These are phyloP conservation scores for Chiroxiphia lanceolata DNA, from an alignment of 2,797 vertebrate species.

Conservation along the genomic window DNA sequence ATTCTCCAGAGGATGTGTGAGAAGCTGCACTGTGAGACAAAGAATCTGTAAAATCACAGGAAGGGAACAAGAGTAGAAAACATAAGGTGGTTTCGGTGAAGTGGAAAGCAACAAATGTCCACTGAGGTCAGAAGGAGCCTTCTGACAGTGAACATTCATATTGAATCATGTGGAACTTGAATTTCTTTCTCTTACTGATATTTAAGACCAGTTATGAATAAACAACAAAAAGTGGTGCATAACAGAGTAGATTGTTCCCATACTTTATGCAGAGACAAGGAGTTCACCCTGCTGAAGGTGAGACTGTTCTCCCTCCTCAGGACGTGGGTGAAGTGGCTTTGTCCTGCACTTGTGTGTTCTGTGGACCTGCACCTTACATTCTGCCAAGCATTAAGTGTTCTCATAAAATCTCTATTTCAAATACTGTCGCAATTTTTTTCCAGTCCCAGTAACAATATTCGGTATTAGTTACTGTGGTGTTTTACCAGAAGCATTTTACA, in stretches of 20 bases:
- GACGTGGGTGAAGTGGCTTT: not conserved
- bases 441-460: not conserved
- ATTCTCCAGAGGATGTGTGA: not conserved
- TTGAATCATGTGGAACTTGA: not conserved
- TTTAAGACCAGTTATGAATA: not conserved
- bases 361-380: not conserved
- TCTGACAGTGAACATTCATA: not conserved
- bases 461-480: not conserved
- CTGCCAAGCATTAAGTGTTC: not conserved
- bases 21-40: not conserved
- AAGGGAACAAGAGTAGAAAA: not conserved
- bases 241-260: not conserved
- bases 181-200: not conserved
- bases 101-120: not conserved
- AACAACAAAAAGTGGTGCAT: not conserved
- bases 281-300: not conserved
- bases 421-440: not conserved
- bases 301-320: not conserved
- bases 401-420: not conserved
- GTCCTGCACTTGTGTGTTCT: not conserved
- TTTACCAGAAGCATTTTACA: constrained; percentile 34
- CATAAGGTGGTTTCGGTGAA: not conserved
- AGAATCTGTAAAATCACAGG: not conserved
- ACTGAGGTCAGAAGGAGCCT: not conserved
- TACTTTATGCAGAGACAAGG: not conserved